A percentile compares a stretch with the other conserved stretches of the same genome.
phyloP scores from a whole-genome alignment of 2,113 vertebrate species.

The Potamarius usumacintae region DNA sequence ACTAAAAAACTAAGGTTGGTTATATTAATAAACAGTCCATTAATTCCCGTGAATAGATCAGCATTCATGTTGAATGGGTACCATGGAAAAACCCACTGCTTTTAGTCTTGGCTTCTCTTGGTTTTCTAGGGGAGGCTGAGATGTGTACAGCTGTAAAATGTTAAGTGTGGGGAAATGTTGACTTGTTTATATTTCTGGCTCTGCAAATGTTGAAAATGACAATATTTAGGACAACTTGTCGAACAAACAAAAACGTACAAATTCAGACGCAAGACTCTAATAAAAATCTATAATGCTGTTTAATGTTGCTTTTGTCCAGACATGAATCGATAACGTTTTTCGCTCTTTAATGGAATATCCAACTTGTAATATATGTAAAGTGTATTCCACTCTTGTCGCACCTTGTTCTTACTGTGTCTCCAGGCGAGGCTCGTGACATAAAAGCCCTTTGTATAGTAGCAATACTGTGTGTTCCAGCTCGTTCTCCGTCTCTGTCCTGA shows the following conservation, averaged over 20 bases:
- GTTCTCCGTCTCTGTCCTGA: slow-evolving; percentile 17
- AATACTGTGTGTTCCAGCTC: slow-evolving; percentile 1
- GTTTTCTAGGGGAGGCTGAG: background rate
- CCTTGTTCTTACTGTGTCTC: background rate
- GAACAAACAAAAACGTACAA: background rate
- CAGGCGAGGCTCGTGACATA: slow-evolving; percentile 1
- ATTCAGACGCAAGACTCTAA: background rate
- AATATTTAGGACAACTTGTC: background rate
- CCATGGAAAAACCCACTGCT: slow-evolving; percentile 8
- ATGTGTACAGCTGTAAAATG: background rate
- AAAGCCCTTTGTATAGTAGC: slow-evolving; percentile 25
- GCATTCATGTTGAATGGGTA: background rate
- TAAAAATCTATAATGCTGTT: background rate
- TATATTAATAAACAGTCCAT: background rate
- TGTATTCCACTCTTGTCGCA: background rate
- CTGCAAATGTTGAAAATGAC: slow-evolving; percentile 1
- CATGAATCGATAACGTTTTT: too few species aligned
- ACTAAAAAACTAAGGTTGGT: too few species aligned
- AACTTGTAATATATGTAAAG: background rate
- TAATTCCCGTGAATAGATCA: background rate
- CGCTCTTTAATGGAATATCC: background rate
- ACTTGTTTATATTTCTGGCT: background rate
- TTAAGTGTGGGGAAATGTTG: background rate
- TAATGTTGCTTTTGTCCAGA: background rate
- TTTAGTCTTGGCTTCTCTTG: background rate